Percentiles rank a stretch among this genome's conserved stretches.
Conservation (phyloP, 92 coral and sea anemone species). For the Epizoanthus fatuus region DNA sequence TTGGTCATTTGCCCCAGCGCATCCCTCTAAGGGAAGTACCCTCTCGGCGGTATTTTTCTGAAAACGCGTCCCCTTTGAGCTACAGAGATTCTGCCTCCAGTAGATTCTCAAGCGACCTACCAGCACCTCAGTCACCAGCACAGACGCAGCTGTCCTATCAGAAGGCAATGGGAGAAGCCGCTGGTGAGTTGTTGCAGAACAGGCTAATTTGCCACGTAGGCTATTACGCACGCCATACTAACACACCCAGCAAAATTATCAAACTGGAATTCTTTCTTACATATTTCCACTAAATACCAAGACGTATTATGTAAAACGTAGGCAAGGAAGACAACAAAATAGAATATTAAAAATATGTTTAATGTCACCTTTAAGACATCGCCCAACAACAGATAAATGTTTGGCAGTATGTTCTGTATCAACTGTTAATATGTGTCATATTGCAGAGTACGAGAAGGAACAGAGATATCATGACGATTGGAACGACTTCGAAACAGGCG, state of each 20-base stretch:
- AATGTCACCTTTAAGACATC: too few relatives aligned
- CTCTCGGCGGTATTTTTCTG: neutral
- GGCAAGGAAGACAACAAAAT: neutral
- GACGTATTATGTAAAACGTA: too few relatives aligned
- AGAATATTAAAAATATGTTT: too few relatives aligned
- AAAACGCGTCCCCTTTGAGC: neutral
- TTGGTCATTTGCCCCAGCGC: neutral
- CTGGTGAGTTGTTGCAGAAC: constrained; percentile 8
- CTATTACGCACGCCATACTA: too few relatives aligned
- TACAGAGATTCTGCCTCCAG: neutral
- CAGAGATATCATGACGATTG: constrained; percentile 11
- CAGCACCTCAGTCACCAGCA: neutral
- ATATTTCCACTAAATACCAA: too few relatives aligned
- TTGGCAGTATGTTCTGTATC: too few relatives aligned
- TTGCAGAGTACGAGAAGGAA: constrained; percentile 24
- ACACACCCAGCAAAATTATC: too few relatives aligned
- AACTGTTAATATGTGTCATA: neutral
- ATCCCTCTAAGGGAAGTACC: neutral
- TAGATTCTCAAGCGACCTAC: neutral
- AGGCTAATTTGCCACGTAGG: too few relatives aligned
- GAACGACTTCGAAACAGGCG: constrained; percentile 10
- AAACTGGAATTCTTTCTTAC: too few relatives aligned
- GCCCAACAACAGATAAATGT: too few relatives aligned
- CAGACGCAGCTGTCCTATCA: constrained; percentile 8
- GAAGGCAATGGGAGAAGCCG: constrained; percentile 35